Conservation (phyloP, 2,888 invertebrate genomes). For the Geotrupes spiniger region DNA sequence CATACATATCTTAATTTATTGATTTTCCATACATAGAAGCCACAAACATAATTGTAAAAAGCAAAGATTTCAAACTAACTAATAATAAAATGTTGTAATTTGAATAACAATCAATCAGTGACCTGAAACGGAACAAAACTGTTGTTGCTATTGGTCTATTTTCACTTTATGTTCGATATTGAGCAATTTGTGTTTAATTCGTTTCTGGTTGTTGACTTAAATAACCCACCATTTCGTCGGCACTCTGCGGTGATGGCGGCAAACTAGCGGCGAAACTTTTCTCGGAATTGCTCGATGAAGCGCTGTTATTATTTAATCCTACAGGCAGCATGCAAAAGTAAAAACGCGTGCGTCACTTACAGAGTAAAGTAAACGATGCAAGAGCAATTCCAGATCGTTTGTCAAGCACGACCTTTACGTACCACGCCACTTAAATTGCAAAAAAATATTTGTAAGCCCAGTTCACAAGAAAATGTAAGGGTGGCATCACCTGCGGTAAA, state of each 20-base stretch:
- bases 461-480: conserved; percentile 14
- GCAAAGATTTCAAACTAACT: no score
- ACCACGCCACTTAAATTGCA: conserved; percentile 30
- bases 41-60: not conserved
- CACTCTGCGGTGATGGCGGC: conserved; percentile 31
- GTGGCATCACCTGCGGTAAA: conserved; percentile 17
- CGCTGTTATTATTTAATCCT: conserved; percentile 9
- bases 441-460: conserved; percentile 19
- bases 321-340: conserved; percentile 4
- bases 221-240: conserved; percentile 22
- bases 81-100: no score
- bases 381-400: not conserved
- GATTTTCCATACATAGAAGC: not conserved
- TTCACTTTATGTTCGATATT: no score
- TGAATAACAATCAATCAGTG: no score
- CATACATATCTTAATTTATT: not conserved
- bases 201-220: no score
- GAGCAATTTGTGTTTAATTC: no score
- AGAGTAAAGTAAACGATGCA: conserved; percentile 11
- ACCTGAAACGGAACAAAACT: no score
- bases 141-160: no score
- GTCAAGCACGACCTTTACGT: conserved; percentile 19
- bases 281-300: conserved; percentile 18
- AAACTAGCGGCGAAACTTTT: conserved; percentile 29
- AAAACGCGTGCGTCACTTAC: conserved; percentile 12